These are phyloP conservation scores for Tenodera sinensis DNA, from an alignment of 2,888 invertebrate species.

Conservation along the genomic window DNA sequence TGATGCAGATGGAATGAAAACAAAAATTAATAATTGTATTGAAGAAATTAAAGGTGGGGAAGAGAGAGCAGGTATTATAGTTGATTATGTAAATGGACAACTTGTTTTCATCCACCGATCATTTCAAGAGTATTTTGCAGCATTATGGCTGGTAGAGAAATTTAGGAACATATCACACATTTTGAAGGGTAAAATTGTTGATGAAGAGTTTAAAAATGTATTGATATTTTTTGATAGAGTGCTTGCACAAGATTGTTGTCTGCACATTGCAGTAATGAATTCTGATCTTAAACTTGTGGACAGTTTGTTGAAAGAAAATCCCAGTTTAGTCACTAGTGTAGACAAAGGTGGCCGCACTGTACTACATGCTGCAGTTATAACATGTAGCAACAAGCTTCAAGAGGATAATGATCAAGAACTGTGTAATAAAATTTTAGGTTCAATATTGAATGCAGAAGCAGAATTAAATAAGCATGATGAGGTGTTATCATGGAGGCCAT, in stretches of 20 bases:
- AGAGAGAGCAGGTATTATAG: constrained; percentile 22
- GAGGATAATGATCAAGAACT: background rate
- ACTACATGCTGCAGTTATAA: background rate
- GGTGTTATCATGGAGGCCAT: background rate
- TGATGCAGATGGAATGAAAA: background rate
- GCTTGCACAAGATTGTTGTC: constrained; percentile 1
- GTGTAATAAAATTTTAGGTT: background rate
- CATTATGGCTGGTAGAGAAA: constrained; percentile 16
- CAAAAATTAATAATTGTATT: background rate
- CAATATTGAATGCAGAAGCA: background rate
- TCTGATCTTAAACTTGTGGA: background rate
- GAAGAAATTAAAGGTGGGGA: background rate
- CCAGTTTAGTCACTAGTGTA: background rate
- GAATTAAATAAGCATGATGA: background rate
- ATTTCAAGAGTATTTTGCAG: constrained; percentile 26
- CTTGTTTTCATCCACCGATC: constrained; percentile 22
- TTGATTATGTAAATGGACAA: constrained; percentile 3
- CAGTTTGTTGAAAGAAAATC: background rate
- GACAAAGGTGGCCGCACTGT: constrained; percentile 12
- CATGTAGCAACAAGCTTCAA: background rate
- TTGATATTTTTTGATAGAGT: constrained; percentile 20
- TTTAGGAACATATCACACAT: background rate
- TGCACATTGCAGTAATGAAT: constrained; percentile 13
- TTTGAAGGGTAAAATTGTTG: constrained; percentile 11
- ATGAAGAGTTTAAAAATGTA: background rate